Percentiles rank a stretch among this genome's conserved stretches.
Evolutionary conservation across 2,113 vertebrate genomes (phyloP).

Genomic region (Eulemur rufifrons): DNA sequence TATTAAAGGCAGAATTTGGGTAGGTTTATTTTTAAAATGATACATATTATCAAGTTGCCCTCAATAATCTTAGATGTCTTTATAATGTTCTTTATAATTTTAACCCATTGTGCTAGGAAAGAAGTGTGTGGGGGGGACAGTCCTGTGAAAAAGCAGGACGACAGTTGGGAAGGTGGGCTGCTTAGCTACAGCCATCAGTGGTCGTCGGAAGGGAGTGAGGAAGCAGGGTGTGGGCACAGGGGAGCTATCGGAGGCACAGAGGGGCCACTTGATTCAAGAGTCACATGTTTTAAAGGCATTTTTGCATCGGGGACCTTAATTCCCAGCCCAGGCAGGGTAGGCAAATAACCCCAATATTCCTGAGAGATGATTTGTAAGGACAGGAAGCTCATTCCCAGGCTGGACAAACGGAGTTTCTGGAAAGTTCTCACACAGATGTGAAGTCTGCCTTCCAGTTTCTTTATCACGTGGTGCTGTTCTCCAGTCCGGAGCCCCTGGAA

Average conservation of each 20-base stretch:
- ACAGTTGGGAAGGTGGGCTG: neutral
- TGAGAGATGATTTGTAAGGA: neutral
- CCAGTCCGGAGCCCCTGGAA: neutral
- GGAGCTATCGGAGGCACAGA: neutral
- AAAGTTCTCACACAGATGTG: too few relatives aligned
- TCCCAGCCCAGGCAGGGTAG: neutral
- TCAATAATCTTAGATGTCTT: neutral
- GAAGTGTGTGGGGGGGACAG: neutral
- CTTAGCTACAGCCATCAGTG: neutral
- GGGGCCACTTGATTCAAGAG: neutral
- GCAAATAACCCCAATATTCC: neutral
- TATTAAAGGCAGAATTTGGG: neutral
- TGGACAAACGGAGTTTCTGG: rapidly evolving
- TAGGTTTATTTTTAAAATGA: neutral
- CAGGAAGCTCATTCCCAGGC: neutral
- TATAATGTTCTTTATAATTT: neutral
- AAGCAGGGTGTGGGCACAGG: neutral
- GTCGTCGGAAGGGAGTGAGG: neutral
- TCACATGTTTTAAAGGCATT: neutral
- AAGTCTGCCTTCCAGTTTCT: neutral
- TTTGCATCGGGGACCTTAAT: neutral
- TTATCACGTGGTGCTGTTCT: neutral
- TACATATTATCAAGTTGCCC: neutral
- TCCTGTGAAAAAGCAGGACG: neutral
- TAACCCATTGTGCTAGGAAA: neutral